Base-by-base conservation (phyloP, 2,113 vertebrate genomes). In the Malaclemys terrapin region DNA sequence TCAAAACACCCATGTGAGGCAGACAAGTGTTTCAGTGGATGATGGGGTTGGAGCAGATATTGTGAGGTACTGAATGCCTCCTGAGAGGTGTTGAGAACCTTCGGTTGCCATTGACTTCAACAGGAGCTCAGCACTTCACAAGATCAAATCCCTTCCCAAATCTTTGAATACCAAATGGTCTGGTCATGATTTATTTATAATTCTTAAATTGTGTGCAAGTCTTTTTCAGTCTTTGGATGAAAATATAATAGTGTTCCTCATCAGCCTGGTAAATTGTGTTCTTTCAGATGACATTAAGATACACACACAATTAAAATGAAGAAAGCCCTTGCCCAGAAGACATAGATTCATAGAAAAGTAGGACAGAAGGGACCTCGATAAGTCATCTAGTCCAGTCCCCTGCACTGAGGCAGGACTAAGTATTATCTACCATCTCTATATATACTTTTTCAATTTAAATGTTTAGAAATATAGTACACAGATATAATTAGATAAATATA, bases 161-260 rank as follows among this genome's bases (percentile, higher is more conserved):
- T n/a, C 17, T 72, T 45, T 87, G 80, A 38, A 90, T 89, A 75
- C 56, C 38, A 81, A 11, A 94, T 1, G 8, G 45, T 38, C 1
- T 49, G 13, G 1, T 86, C 88, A 82, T 88, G 3, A 79, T 38
- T 88, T 93, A 93, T 62, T 94, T 65, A 81, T 81, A 50, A 85
- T 20, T 88, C 62, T 78, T 89, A 53, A 54, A 84, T 53, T 65
- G 52, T 86, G 76, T 1, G 9, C 25, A 95, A 93, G 14, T 20
- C 38, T 90, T 90, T 72, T 72, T 72, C n/a, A 72, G n/a, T 72
- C 65, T 72, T 72, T 72, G 84, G 88, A 85, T 85, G 3, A 84
- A 84, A 93, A 90, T 29, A 88, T 53, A 96, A 94, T 76, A 91
- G 16, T 49, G 47, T 92, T 95, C 79, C 22, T 72, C 57, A 90